phyloP scores from a whole-genome alignment of 2,113 vertebrate species.

The Semnornis frantzii region DNA sequence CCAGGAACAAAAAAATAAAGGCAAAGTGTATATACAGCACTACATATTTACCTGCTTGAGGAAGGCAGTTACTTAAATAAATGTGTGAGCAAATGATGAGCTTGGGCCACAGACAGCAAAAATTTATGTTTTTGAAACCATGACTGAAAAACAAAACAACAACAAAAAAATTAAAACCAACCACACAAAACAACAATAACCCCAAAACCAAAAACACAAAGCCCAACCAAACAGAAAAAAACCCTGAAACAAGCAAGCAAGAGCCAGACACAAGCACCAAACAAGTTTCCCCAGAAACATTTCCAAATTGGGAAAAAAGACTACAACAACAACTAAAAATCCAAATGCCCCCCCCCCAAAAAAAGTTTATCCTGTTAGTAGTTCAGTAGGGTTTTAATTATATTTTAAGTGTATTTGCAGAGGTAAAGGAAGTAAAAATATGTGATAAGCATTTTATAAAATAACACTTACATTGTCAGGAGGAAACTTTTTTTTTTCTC shows the following conservation, averaged over 20 bases:
- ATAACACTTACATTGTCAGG: not conserved
- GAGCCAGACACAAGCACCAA: too few species aligned
- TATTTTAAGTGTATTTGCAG: not conserved
- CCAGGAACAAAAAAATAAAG: not conserved
- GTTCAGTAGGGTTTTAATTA: not conserved
- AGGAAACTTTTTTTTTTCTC: not conserved
- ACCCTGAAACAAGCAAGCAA: too few species aligned
- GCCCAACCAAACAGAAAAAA: too few species aligned
- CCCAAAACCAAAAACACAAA: too few species aligned
- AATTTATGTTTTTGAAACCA: not conserved
- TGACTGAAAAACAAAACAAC: not conserved
- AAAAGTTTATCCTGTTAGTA: not conserved
- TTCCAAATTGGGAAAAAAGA: too few species aligned
- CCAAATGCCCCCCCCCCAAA: too few species aligned
- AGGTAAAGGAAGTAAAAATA: not conserved
- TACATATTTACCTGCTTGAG: not conserved
- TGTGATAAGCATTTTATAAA: not conserved
- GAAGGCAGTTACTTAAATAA: slow-evolving; percentile 5
- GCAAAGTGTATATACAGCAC: not conserved
- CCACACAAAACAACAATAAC: too few species aligned
- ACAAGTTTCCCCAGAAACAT: too few species aligned
- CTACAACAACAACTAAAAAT: too few species aligned
- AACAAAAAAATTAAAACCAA: not conserved
- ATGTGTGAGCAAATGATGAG: not conserved
- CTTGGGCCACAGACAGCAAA: not conserved